Evolutionary conservation across 2,888 invertebrate species (phyloP).

Genomic region (Pyrrhosoma nymphula): DNA sequence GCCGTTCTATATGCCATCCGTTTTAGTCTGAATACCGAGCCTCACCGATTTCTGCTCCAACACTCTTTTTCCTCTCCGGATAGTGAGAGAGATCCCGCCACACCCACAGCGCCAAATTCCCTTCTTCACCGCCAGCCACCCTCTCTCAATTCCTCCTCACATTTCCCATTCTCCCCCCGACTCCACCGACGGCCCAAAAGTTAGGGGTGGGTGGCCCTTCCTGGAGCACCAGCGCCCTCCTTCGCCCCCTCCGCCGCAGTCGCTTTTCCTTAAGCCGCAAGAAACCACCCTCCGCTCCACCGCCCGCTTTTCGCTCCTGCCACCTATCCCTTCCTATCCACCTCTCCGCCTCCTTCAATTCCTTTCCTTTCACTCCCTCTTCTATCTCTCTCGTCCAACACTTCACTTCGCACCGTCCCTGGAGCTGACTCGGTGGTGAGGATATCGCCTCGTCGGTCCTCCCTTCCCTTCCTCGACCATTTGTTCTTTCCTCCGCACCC

Average conservation of each 20-base stretch:
- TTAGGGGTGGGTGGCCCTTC: neutral
- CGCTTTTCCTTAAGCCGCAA: slow-evolving; percentile 12
- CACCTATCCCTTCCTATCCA: neutral
- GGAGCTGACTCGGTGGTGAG: no score
- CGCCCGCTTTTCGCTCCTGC: neutral
- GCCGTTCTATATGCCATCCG: neutral
- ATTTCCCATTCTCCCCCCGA: no score
- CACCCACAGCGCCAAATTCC: neutral
- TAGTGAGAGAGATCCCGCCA: no score
- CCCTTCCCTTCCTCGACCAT: no score
- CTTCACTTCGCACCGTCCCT: no score
- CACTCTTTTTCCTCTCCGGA: neutral
- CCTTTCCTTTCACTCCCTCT: no score
- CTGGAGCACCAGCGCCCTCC: neutral
- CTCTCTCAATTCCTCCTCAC: no score
- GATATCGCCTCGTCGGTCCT: no score
- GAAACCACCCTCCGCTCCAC: neutral
- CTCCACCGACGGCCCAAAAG: neutral
- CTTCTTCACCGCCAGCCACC: no score
- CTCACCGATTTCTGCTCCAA: neutral
- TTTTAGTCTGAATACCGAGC: neutral
- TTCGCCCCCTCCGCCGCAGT: neutral
- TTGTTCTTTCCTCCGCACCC: no score
- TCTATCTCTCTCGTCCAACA: no score
- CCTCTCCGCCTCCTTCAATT: neutral